Base-by-base conservation (phyloP, 2,797 vertebrate species). In the Sternotherus odoratus region DNA sequence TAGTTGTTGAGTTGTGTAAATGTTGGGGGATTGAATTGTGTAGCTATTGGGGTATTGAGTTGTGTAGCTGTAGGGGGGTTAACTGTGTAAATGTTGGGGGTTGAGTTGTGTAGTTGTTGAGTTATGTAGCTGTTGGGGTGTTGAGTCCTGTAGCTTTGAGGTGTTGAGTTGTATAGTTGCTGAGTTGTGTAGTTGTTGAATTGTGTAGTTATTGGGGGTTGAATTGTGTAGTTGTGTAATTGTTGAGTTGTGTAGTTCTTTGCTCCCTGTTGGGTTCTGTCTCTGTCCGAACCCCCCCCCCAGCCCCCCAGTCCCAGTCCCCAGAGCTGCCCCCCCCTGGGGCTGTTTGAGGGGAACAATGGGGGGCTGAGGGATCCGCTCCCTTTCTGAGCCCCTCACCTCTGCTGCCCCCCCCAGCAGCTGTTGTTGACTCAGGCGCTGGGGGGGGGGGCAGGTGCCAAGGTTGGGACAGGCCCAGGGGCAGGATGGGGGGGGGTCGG, bases 371-470 rank as follows among this genome's bases (percentile, higher is more conserved):
- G 43, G 74, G 80, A 23, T 19, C 50, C 17, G 19, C 50, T 51
- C 50, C 16, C 50, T 50, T 17, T 17, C 50, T 50, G 50, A 50
- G 78, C 75, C 28, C 72, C 63, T n/a, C 75, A 49, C 74, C 75
- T 83, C 80, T 26, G 23, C 15, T 48, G 75, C n/a, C 79, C 50
- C 80, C 72, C 80, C 39, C 87, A 77, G 82, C 75, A 93, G 50
- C 75, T 90, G 72, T 84, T 63, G 49, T 54, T 66, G 43, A 21
- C n/a, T 6, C 57, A 11, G 15, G 43, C 53, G 24, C 19, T 13
- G 36, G 82, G 9, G 16, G 93, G 86, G 57, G 91, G 77, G n/a
- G 81, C 96, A 97, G 97, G 95, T 97, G 96, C 91, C 12, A 48
- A 46, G 48, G 81, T 54, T 56, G 33, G 77, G 82, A 80, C 83